Evolutionary conservation across 1,140 invertebrate species (phyloP).

Genomic region (Drosophila hydei): DNA sequence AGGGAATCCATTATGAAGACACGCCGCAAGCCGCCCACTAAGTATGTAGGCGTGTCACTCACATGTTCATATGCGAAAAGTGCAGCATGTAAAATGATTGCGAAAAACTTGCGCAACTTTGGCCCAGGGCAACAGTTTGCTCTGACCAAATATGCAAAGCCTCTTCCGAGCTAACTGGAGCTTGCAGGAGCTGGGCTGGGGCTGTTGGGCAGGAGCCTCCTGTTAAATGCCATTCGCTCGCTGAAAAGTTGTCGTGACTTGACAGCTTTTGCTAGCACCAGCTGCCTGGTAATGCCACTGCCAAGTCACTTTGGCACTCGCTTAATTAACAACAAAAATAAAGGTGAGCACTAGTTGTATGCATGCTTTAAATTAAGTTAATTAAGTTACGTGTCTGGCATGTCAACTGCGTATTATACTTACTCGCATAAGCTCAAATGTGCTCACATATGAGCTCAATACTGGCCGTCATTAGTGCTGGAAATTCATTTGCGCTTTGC

Average conservation of each 20-base stretch:
- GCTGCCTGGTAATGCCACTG: slow-evolving; percentile 33
- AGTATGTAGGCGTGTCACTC: slow-evolving; percentile 71
- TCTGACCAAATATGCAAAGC: slow-evolving; percentile 42
- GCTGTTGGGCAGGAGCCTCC: background rate
- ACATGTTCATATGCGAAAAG: slow-evolving; percentile 39
- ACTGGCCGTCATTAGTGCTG: slow-evolving; percentile 6
- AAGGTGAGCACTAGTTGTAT: slow-evolving; percentile 17
- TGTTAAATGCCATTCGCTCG: slow-evolving; percentile 67
- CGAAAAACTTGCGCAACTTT: slow-evolving; percentile 47
- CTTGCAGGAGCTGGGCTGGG: background rate
- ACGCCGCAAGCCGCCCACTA: slow-evolving; percentile 67
- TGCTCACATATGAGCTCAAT: slow-evolving; percentile 24
- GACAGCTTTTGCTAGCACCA: slow-evolving; percentile 47
- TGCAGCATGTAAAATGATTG: slow-evolving; percentile 48
- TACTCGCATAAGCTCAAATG: slow-evolving; percentile 16
- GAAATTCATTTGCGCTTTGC: slow-evolving; percentile 46
- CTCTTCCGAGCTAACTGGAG: slow-evolving; percentile 21
- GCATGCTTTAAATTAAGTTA: slow-evolving; percentile 63
- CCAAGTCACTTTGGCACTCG: slow-evolving; percentile 53
- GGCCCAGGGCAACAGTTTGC: slow-evolving; percentile 29
- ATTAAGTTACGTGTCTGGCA: slow-evolving; percentile 69
- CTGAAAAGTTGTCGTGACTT: slow-evolving; percentile 67
- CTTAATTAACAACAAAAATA: slow-evolving; percentile 75
- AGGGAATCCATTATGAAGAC: slow-evolving; percentile 76
- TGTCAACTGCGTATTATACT: slow-evolving; percentile 62